Base-by-base conservation (phyloP, 2,888 invertebrate species). In the Elegia similella region DNA sequence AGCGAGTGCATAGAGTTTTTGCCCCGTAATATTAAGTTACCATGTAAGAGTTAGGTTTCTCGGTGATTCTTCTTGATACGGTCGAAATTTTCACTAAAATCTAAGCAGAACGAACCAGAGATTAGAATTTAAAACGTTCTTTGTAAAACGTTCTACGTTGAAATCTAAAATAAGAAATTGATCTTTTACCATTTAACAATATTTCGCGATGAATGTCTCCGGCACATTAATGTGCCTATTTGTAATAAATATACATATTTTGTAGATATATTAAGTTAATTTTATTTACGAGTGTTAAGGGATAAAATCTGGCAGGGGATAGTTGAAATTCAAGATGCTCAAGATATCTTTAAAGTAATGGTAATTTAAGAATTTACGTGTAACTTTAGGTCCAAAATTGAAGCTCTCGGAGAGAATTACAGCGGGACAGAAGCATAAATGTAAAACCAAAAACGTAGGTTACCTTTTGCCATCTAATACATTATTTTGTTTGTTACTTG, bases 1-100 rank as follows among this genome's bases (percentile, higher is more conserved):
- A 82, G 78, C 84, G 83, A 86, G 76, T 80, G 76, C 80, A 80
- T 82, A 83, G 82, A 84, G 80, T 86, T 63, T 86, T 88, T 86
- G 87, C 84, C 86, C 88, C 82, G 82, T 89, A 88, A 89, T 88
- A 79, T 88, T 89, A 90, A 90, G 90, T 91, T 91, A 91, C 90
- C 90, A 89, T 76, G 78, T 90, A 89, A 89, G 89, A 85, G 83
- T 86, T 89, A 89, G 86, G 81, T 85, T 81, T 84, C 81, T 82
- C 82, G 81, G 78, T 78, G 83, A 82, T 78, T 78, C 72, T 74
- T 69, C 77, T 77, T 73, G 77, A 74, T 73, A 75, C 73, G 76
- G 77, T 76, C 78, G 79, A 75, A 75, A 74, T 72, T 73, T 76
- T 79, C 73, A 75, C 75, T 78, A 73, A 71, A 70, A 73, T 77